Conservation (phyloP, 2,113 vertebrate species). For the Lagenorhynchus albirostris region DNA sequence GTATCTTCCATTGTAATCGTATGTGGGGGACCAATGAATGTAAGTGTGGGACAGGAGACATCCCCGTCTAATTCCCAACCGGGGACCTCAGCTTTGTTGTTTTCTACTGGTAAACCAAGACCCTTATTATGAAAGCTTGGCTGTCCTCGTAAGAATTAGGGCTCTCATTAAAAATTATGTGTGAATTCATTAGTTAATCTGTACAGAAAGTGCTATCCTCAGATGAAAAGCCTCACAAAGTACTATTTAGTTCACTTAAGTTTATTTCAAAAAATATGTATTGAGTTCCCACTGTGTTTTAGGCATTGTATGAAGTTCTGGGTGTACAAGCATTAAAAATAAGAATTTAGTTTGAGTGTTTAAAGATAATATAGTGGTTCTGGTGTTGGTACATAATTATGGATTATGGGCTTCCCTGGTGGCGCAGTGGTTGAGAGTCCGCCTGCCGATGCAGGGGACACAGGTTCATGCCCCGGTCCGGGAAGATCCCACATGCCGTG, state of each 20-base stretch:
- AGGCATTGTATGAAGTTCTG: not conserved
- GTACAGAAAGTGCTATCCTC: not conserved
- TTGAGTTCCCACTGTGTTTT: not conserved
- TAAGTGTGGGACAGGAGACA: not conserved
- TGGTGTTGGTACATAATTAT: not conserved
- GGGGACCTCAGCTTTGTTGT: not conserved
- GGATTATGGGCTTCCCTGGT: not conserved
- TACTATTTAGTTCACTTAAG: not conserved
- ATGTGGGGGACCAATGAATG: not conserved
- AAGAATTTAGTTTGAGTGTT: not conserved
- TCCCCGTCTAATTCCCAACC: not conserved
- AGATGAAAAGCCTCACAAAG: not conserved
- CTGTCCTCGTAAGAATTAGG: conserved; percentile 24
- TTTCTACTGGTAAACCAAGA: conserved; percentile 13
- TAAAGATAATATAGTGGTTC: conserved; percentile 27
- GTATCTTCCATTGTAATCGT: not conserved
- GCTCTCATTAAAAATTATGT: not conserved
- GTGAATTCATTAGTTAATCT: conserved; percentile 35
- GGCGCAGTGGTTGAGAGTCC: too few species aligned
- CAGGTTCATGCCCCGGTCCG: too few species aligned
- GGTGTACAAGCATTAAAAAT: not conserved
- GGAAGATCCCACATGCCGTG: too few species aligned
- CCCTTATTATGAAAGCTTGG: not conserved
- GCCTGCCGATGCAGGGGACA: too few species aligned
- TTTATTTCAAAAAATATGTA: not conserved